Percentiles rank a stretch among this genome's conserved stretches.
phyloP scores from a whole-genome alignment of 2,797 vertebrate species.

The Aphelocoma californica region DNA sequence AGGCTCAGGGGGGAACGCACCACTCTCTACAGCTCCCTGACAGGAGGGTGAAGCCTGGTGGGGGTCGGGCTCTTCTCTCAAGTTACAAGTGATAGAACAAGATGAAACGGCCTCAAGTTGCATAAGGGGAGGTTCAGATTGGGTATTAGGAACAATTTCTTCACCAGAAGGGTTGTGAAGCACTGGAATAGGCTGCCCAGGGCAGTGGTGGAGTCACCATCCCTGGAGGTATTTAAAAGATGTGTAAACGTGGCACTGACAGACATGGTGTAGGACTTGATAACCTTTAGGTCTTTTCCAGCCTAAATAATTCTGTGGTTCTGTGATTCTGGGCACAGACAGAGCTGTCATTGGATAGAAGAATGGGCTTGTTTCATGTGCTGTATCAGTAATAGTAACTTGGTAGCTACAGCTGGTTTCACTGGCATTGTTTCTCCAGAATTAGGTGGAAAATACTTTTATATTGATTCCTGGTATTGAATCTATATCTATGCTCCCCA shows the following conservation, averaged over 20 bases:
- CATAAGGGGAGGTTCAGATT: not conserved
- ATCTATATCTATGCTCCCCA: not conserved
- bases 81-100: not conserved
- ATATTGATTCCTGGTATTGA: not conserved
- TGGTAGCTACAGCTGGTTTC: not conserved
- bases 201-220: not conserved
- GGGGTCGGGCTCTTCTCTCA: not conserved
- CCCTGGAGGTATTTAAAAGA: not conserved
- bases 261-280: not conserved
- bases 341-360: not conserved
- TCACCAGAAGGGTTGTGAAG: not conserved
- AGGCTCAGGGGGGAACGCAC: not conserved
- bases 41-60: not conserved
- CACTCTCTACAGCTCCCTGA: not conserved
- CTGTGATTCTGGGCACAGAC: not conserved
- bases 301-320: not conserved
- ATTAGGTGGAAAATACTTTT: not conserved
- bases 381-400: not conserved
- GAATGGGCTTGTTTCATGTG: not conserved
- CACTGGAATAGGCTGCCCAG: not conserved
- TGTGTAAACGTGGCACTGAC: accelerated
- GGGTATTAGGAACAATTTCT: not conserved
- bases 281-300: not conserved
- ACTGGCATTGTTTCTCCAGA: not conserved
- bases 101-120: not conserved